Percentiles rank a stretch among this genome's conserved stretches.
phyloP scores from a whole-genome alignment of 2,888 invertebrate genomes.

The Trypoxylon attenuatum region DNA sequence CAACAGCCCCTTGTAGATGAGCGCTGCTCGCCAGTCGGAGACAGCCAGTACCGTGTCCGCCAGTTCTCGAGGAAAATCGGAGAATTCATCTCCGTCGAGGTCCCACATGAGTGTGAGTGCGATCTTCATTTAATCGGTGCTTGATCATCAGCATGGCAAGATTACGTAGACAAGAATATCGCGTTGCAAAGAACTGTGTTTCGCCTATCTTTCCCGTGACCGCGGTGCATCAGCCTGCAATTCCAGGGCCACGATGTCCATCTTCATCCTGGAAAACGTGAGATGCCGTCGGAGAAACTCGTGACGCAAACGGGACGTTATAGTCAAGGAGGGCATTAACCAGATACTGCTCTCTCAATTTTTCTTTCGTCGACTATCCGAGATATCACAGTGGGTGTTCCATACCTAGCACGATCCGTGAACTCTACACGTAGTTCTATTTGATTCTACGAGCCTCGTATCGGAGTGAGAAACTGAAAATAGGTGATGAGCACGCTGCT shows the following conservation, averaged over 20 bases:
- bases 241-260: neutral
- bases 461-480: neutral
- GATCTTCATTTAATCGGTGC: conserved; percentile 32
- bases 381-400: too few relatives aligned
- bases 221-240: conserved; percentile 30
- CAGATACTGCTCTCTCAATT: too few relatives aligned
- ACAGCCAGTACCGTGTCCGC: conserved; percentile 61
- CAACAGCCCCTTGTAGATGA: conserved; percentile 50
- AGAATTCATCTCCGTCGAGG: conserved; percentile 56
- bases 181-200: conserved; percentile 12
- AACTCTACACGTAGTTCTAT: too few relatives aligned
- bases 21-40: conserved; percentile 27
- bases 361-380: too few relatives aligned
- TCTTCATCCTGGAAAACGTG: too few relatives aligned
- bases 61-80: conserved; percentile 61
- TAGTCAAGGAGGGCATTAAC: too few relatives aligned
- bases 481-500: neutral
- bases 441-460: too few relatives aligned
- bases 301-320: too few relatives aligned
- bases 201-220: conserved; percentile 20
- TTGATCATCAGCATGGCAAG: conserved; percentile 3
- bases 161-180: neutral
- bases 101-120: conserved; percentile 70
- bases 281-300: too few relatives aligned
- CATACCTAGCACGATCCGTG: too few relatives aligned